Evolutionary conservation across 2,888 invertebrate species (phyloP).

Genomic region (Acleris sparsana): DNA sequence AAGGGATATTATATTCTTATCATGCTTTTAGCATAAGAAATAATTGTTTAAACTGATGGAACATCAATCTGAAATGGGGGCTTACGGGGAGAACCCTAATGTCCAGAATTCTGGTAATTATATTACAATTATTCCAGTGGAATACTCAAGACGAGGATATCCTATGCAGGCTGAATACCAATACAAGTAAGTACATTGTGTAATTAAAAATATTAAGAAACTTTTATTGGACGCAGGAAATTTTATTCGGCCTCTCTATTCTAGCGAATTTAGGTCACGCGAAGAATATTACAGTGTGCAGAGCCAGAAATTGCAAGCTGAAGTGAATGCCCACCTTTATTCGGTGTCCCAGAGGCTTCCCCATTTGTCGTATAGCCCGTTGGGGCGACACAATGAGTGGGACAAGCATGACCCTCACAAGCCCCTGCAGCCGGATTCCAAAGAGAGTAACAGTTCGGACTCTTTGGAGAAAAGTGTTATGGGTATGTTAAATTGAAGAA

Average conservation of each 20-base stretch:
- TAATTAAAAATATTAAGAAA: background rate
- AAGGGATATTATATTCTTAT: background rate
- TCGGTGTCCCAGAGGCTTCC: conserved; percentile 85
- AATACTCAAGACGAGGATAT: conserved; percentile 82
- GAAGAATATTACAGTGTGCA: conserved; percentile 80
- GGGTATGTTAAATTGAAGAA: conserved; percentile 56
- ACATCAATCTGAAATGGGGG: conserved; percentile 77
- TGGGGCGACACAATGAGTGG: conserved; percentile 79
- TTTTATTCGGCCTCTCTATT: conserved; percentile 39
- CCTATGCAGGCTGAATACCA: conserved; percentile 84
- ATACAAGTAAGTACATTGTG: conserved; percentile 72
- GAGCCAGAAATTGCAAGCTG: conserved; percentile 78
- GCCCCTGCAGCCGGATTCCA: conserved; percentile 75
- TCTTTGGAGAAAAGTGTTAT: conserved; percentile 81
- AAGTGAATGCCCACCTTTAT: conserved; percentile 81
- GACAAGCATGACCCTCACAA: conserved; percentile 79
- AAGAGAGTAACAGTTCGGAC: conserved; percentile 79
- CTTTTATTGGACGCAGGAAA: conserved; percentile 1
- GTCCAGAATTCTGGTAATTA: conserved; percentile 81
- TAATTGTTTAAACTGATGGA: conserved; percentile 59
- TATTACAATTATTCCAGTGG: conserved; percentile 84
- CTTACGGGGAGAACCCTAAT: conserved; percentile 76
- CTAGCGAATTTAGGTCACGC: conserved; percentile 77
- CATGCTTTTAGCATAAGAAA: conserved; percentile 23
- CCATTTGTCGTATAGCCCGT: conserved; percentile 76